A percentile compares a stretch with the other conserved stretches of the same genome.
Conservation (phyloP, 2,888 invertebrate genomes). For the Anoncus sp. region DNA sequence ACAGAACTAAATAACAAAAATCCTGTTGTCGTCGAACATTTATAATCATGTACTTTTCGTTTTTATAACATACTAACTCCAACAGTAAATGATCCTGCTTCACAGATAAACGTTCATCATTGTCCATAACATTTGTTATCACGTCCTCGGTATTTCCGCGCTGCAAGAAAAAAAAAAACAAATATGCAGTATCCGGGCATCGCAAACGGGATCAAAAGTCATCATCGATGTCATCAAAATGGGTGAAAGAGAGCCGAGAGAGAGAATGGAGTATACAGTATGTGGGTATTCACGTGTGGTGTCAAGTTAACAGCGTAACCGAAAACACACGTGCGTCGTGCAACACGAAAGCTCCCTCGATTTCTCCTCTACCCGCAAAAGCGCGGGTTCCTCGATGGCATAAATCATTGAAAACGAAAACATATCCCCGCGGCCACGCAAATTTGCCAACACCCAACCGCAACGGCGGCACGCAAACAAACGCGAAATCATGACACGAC, state of each 20-base stretch:
- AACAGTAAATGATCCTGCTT: neutral
- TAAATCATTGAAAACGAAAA: conserved; percentile 83
- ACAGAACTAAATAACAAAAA: no score
- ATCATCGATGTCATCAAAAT: conserved; percentile 61
- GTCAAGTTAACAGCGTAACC: conserved; percentile 61
- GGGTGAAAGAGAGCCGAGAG: conserved; percentile 25
- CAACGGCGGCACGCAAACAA: conserved; percentile 81
- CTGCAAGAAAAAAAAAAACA: conserved; percentile 15
- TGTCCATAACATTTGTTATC: neutral
- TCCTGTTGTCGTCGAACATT: no score
- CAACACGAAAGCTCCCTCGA: conserved; percentile 48
- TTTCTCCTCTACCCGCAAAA: conserved; percentile 53
- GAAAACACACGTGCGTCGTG: conserved; percentile 33
- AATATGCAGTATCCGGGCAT: conserved; percentile 9
- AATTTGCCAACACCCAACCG: conserved; percentile 82
- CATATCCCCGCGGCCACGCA: conserved; percentile 82
- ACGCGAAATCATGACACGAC: conserved; percentile 82
- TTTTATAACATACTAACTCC: no score
- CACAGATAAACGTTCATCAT: neutral
- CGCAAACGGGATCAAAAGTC: conserved; percentile 49
- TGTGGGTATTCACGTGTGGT: conserved; percentile 47
- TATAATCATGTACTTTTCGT: no score
- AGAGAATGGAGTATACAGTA: conserved; percentile 3
- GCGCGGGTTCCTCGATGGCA: conserved; percentile 78
- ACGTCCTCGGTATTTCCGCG: neutral